Evolutionary conservation across 2,797 vertebrate species (phyloP).

Genomic region (Fratercula arctica): DNA sequence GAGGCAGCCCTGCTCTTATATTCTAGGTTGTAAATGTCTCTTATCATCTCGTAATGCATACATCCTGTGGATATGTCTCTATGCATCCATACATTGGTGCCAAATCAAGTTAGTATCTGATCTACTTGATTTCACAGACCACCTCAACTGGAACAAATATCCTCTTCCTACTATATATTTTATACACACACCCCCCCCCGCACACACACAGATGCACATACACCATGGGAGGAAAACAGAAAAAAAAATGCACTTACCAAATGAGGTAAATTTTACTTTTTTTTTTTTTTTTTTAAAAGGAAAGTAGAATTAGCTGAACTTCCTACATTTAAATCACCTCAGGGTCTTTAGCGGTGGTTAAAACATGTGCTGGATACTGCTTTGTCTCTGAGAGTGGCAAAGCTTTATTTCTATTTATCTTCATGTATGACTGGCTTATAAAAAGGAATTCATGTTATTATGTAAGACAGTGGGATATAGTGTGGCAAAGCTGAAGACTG

Average conservation of each 20-base stretch:
- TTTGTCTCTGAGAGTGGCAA: neutral
- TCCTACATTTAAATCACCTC: neutral
- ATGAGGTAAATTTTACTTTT: neutral
- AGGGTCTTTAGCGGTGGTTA: neutral
- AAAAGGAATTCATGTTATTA: conserved; percentile 24
- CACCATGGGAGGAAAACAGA: neutral
- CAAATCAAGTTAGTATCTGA: conserved; percentile 73
- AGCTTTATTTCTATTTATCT: conserved; percentile 18
- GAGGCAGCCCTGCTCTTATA: conserved; percentile 76
- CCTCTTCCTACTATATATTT: conserved; percentile 31
- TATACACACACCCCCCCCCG: neutral
- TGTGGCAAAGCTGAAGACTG: neutral
- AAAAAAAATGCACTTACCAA: conserved; percentile 17
- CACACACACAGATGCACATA: neutral
- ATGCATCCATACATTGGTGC: conserved; percentile 74
- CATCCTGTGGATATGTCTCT: conserved; percentile 72
- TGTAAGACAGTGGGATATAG: neutral
- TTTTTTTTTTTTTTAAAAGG: neutral
- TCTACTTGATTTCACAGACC: conserved; percentile 74
- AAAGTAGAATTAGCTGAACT: neutral
- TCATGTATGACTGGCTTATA: neutral
- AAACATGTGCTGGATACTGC: neutral
- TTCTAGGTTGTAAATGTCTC: conserved; percentile 81
- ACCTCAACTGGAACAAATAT: conserved; percentile 63
- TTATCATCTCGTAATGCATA: conserved; percentile 76